Evolutionary conservation across 2,888 invertebrate species (phyloP).

Genomic region (Melanchra persicariae): DNA sequence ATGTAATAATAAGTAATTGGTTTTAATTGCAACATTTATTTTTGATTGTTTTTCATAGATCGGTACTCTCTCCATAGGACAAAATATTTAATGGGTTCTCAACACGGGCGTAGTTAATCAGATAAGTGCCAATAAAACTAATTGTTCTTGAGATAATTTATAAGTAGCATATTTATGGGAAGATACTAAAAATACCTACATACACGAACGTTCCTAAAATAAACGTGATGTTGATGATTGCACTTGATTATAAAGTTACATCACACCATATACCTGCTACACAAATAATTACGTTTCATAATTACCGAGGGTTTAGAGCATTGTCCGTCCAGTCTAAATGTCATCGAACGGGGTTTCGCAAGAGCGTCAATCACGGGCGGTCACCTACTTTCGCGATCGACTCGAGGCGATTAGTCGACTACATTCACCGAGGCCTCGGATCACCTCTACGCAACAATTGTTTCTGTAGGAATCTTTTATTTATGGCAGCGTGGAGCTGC

Average conservation of each 20-base stretch:
- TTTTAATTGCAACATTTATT: conserved; percentile 42
- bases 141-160: background rate
- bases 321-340: conserved; percentile 89
- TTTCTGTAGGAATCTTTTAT: conserved; percentile 91
- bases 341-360: conserved; percentile 90
- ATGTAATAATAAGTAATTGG: conserved; percentile 58
- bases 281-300: conserved; percentile 82
- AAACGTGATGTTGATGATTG: conserved; percentile 35
- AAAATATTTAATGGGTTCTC: background rate
- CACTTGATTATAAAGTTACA: conserved; percentile 43
- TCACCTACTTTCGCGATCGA: conserved; percentile 91
- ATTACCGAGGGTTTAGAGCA: conserved; percentile 84
- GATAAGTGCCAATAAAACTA: background rate
- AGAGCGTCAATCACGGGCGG: conserved; percentile 90
- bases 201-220: background rate
- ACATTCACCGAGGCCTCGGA: conserved; percentile 89
- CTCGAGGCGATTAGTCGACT: conserved; percentile 88
- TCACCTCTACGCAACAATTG: conserved; percentile 91
- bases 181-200: background rate
- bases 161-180: background rate
- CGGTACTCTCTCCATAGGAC: no score
- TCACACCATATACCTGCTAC: conserved; percentile 53
- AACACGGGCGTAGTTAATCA: background rate
- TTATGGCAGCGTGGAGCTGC: conserved; percentile 86
- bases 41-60: background rate